These are phyloP conservation scores for Aphrophora alni DNA, from an alignment of 2,888 invertebrate species.

Conservation along the genomic window DNA sequence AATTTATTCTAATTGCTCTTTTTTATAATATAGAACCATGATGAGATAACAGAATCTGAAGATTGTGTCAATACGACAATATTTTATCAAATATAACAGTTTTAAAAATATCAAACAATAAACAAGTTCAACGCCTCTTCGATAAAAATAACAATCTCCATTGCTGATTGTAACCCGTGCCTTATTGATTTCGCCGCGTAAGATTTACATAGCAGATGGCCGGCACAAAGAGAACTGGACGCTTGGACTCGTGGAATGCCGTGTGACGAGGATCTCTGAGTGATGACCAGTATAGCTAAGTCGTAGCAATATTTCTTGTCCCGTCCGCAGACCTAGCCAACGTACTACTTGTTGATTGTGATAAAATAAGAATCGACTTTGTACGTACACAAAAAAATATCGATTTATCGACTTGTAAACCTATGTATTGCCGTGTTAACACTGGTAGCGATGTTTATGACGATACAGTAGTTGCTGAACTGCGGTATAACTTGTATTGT, in stretches of 20 bases:
- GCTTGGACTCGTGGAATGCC: neutral
- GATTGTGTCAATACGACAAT: too few relatives aligned
- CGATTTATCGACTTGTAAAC: neutral
- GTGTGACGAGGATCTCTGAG: neutral
- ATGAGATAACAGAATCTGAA: too few relatives aligned
- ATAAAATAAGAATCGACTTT: neutral
- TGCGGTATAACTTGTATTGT: neutral
- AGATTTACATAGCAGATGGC: neutral
- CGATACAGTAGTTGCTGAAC: too few relatives aligned
- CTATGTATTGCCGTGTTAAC: neutral
- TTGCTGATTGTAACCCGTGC: neutral
- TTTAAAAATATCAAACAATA: too few relatives aligned
- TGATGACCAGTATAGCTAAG: too few relatives aligned
- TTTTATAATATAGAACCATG: too few relatives aligned
- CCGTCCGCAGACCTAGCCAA: neutral
- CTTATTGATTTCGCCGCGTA: neutral
- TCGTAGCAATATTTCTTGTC: neutral
- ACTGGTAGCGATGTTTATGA: neutral
- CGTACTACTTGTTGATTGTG: neutral
- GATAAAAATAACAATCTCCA: neutral
- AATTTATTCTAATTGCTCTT: too few relatives aligned
- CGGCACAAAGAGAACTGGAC: neutral
- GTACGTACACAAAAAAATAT: neutral
- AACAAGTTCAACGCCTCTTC: too few relatives aligned
- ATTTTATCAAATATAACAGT: too few relatives aligned